These are phyloP conservation scores for Spheniscus humboldti DNA, from an alignment of 2,797 vertebrate genomes.

Conservation along the genomic window DNA sequence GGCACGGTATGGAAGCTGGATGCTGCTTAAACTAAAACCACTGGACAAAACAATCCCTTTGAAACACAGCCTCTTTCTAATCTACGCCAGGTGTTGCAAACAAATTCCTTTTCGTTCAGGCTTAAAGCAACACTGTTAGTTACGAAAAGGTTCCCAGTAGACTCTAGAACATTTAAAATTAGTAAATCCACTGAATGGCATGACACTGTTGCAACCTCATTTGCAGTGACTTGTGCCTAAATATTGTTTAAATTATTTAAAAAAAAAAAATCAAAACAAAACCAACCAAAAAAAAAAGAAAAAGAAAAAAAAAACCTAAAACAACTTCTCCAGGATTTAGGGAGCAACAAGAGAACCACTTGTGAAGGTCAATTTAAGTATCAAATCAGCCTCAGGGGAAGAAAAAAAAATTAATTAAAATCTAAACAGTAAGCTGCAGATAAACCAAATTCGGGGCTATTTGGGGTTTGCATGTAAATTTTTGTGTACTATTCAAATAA, in stretches of 20 bases:
- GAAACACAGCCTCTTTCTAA: not conserved
- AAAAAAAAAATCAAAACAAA: not conserved
- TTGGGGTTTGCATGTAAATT: not conserved
- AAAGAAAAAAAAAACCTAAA: not conserved
- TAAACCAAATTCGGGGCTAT: not conserved
- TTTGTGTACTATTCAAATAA: not conserved
- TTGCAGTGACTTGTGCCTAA: not conserved
- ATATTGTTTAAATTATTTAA: not conserved
- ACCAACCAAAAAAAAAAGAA: not conserved
- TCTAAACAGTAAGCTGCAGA: not conserved
- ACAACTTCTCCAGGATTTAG: not conserved
- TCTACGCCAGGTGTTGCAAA: not conserved
- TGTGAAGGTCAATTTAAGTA: not conserved
- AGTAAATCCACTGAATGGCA: not conserved
- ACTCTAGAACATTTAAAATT: not conserved
- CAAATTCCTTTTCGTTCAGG: not conserved
- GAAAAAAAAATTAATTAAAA: not conserved
- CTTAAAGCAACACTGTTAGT: not conserved
- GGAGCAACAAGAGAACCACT: not conserved
- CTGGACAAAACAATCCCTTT: not conserved
- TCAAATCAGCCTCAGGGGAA: not conserved
- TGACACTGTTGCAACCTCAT: not conserved
- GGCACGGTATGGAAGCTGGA: not conserved
- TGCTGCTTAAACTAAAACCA: not conserved
- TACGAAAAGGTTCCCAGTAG: not conserved